A percentile compares a stretch with the other conserved stretches of the same genome.
phyloP scores from a whole-genome alignment of 2,888 invertebrate genomes.

The Scaptomyza reducta region DNA sequence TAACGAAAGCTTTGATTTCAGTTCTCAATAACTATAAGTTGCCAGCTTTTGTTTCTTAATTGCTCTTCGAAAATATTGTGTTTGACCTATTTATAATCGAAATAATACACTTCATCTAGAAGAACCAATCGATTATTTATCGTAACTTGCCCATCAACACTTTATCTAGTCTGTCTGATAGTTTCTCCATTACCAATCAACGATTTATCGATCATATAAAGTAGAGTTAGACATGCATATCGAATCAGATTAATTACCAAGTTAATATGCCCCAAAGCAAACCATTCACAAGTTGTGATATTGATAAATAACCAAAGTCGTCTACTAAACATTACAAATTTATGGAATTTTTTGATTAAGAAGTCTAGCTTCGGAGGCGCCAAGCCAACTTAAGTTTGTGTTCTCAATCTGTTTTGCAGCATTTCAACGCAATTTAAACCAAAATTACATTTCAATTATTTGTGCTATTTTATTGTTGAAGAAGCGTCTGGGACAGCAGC shows the following conservation, averaged over 20 bases:
- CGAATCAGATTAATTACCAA: conserved; percentile 63
- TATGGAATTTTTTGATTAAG: conserved; percentile 72
- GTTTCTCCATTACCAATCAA: neutral
- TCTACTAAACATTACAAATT: conserved; percentile 55
- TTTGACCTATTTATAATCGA: conserved; percentile 26
- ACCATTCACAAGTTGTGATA: conserved; percentile 27
- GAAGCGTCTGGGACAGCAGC: conserved; percentile 28
- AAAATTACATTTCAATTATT: conserved; percentile 77
- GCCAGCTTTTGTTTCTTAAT: too few relatives aligned
- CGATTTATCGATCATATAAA: conserved; percentile 17
- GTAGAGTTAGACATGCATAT: conserved; percentile 28
- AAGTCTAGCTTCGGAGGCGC: conserved; percentile 26
- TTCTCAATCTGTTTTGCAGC: neutral
- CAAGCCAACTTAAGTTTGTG: conserved; percentile 25
- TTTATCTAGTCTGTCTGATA: conserved; percentile 28
- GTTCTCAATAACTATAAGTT: neutral
- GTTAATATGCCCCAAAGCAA: neutral
- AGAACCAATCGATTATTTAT: conserved; percentile 32
- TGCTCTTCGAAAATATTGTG: neutral
- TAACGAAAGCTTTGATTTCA: neutral
- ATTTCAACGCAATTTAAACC: conserved; percentile 38
- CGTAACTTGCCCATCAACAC: conserved; percentile 43
- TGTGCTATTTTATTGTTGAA: conserved; percentile 66
- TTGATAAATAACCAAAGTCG: conserved; percentile 16
- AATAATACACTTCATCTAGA: conserved; percentile 27